Evolutionary conservation across 2,888 invertebrate species (phyloP), one percentile per base, ranked within the genome.

Genomic region (Aromia moschata): DNA sequence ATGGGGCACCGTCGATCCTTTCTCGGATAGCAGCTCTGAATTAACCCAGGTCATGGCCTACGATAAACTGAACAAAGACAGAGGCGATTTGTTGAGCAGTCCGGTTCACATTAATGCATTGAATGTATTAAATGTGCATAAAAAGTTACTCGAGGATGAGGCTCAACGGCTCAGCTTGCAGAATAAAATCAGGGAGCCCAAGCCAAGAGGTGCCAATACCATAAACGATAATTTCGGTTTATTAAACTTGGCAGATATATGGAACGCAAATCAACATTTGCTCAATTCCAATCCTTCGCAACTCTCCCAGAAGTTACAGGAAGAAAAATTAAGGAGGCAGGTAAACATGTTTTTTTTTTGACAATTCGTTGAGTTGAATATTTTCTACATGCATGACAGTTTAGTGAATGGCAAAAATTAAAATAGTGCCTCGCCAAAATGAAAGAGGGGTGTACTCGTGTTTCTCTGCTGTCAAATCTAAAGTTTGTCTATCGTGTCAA

Each of bases 271-370:
- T 49, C 43, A 43, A 14, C 40, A 56, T 1, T 1, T 37, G 31
- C 60, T 83, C 16, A 60, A 58, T 15, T 65, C 64, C 2, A 64
- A 58, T 41, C 41, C 64, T 11, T 54, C 55, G n/a, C 72, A 69
- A 47, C 55, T 70, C 47, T 47, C 67, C 31, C 75, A 81, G 25
- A 87, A 87, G 72, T 78, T 92, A 1, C 89, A 92, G 74, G 93
- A 93, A 77, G 93, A 93, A 76, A 87, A 87, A 73, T 81, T 91
- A 33, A 85, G 91, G 58, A 83, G 93, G 73, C 88, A 91, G 83
- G 92, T 92, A 82, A 78, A 81, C 71, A 17, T 43, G 10, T 25
- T 14, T 18, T 37, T 17, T 11, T 10, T 15, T 14, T 14, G 5
- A 41, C 31, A 16, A n/a, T 11, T 36, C 17, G 18, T 38, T n/a